A percentile compares a stretch with the other conserved stretches of the same genome.
Evolutionary conservation across 2,113 vertebrate genomes (phyloP).

Genomic region (Probosciger aterrimus): DNA sequence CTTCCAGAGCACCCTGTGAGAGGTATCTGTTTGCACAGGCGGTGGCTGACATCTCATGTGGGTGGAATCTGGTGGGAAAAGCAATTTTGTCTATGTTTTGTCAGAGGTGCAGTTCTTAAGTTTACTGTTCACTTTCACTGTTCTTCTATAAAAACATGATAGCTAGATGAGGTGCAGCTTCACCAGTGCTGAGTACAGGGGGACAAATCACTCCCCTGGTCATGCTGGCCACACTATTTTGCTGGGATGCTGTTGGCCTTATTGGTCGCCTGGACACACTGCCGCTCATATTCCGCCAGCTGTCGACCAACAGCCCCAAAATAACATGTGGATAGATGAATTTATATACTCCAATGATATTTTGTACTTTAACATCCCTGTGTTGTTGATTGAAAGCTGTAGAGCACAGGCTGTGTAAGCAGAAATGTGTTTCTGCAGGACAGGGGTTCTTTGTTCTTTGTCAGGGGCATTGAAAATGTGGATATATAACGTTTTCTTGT

Average conservation of each 20-base stretch:
- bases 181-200: not conserved
- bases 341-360: not conserved
- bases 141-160: not conserved
- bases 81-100: not conserved
- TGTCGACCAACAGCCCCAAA: not conserved
- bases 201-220: not conserved
- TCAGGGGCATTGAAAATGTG: not conserved
- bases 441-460: not conserved
- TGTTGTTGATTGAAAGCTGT: not conserved
- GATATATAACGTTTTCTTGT: not conserved
- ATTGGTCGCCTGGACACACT: not conserved
- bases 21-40: not conserved
- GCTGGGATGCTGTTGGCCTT: not conserved
- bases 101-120: not conserved
- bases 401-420: not conserved
- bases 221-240: not conserved
- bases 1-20: not conserved
- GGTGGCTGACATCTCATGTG: not conserved
- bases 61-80: slow-evolving; percentile 11
- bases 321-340: not conserved
- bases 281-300: not conserved
- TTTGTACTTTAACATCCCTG: accelerated
- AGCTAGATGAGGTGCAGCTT: not conserved
- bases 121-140: not conserved
- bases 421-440: not conserved